These are phyloP conservation scores for Melanotaenia maccullochi DNA, from an alignment of 2,797 vertebrate genomes.

Conservation along the genomic window DNA sequence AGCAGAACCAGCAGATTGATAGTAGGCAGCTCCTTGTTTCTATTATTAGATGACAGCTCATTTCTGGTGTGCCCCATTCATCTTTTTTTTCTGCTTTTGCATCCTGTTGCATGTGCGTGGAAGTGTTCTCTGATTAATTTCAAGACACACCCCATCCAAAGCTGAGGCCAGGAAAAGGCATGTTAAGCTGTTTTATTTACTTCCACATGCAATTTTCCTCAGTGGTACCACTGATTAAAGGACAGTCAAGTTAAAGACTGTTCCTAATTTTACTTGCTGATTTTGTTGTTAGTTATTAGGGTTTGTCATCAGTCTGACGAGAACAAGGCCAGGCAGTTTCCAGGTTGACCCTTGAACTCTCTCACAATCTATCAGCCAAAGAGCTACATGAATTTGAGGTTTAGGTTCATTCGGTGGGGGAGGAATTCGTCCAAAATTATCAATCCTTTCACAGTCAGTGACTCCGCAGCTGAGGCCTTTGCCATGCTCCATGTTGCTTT, in stretches of 20 bases:
- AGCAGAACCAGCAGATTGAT: constrained; percentile 40
- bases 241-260: constrained; percentile 1
- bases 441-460: neutral
- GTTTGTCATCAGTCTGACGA: constrained; percentile 23
- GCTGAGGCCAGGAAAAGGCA: constrained; percentile 16
- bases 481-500: constrained; percentile 38
- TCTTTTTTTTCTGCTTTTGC: constrained; percentile 45
- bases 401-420: constrained; percentile 22
- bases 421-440: constrained; percentile 47
- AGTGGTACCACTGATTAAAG: constrained; percentile 42
- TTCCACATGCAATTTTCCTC: constrained; percentile 12
- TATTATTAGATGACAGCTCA: constrained; percentile 60
- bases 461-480: constrained; percentile 19
- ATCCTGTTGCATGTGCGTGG: constrained; percentile 70
- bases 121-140: constrained; percentile 73
- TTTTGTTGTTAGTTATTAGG: constrained; percentile 31
- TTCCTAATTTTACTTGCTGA: constrained; percentile 32
- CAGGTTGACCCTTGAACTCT: constrained; percentile 56
- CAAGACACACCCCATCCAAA: constrained; percentile 58
- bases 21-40: constrained; percentile 40
- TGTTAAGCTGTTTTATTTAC: constrained; percentile 25
- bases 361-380: constrained; percentile 59
- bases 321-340: constrained; percentile 19
- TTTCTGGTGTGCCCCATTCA: constrained; percentile 23
- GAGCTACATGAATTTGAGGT: constrained; percentile 48